These are phyloP conservation scores for Onchidella celtica DNA, from an alignment of 2,888 invertebrate genomes.

Conservation along the genomic window DNA sequence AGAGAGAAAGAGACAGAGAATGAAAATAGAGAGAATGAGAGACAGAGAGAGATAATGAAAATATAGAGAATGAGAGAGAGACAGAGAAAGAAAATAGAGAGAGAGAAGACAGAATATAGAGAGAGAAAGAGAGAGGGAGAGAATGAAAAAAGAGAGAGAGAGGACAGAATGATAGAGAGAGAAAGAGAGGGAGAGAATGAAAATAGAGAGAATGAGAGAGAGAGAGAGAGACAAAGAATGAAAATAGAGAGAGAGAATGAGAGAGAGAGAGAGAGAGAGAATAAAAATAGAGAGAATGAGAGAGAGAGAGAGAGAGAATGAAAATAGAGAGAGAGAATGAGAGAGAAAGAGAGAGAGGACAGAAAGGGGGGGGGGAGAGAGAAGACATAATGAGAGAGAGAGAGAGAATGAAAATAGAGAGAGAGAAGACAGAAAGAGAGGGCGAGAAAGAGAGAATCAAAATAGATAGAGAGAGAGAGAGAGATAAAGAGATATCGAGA, in stretches of 20 bases:
- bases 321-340: not conserved
- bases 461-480: not conserved
- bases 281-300: too few species aligned
- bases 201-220: not conserved
- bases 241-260: too few species aligned
- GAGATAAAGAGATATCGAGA: not conserved
- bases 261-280: too few species aligned
- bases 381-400: slow-evolving; percentile 6
- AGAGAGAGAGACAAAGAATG: not conserved
- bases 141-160: not conserved
- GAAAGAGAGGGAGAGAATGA: too few species aligned
- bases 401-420: not conserved
- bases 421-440: not conserved
- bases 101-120: not conserved
- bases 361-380: not conserved
- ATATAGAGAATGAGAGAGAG: slow-evolving; percentile 6
- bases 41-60: too few species aligned
- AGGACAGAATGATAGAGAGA: too few species aligned
- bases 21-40: not conserved
- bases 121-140: not conserved
- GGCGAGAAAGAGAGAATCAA: not conserved
- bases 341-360: not conserved
- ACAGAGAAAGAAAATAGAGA: not conserved
- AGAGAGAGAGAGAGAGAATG: too few species aligned
- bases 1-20: not conserved